These are phyloP conservation scores for Choristoneura fumiferana DNA, from an alignment of 1,140 invertebrate genomes.

Conservation along the genomic window DNA sequence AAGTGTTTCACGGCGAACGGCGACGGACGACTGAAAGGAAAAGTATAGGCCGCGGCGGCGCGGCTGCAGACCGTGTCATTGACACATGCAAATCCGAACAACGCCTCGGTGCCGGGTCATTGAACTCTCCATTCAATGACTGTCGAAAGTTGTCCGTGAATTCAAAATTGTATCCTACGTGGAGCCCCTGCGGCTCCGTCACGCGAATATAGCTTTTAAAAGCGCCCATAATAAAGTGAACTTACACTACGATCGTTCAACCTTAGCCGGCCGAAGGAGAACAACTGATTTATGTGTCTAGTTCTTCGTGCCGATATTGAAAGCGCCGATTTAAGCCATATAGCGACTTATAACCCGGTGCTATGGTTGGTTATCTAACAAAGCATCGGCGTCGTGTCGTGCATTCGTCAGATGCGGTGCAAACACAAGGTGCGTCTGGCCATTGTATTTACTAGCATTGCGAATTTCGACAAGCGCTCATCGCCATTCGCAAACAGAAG, in stretches of 20 bases:
- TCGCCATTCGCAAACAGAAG: constrained; percentile 55
- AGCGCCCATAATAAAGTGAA: constrained; percentile 37
- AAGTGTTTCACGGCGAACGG: constrained; percentile 50
- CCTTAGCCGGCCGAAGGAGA: constrained; percentile 28
- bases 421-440: constrained; percentile 56
- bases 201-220: constrained; percentile 47
- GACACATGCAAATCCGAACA: constrained; percentile 69
- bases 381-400: constrained; percentile 20
- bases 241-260: constrained; percentile 36
- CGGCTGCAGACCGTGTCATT: constrained; percentile 57
- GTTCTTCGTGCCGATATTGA: constrained; percentile 39
- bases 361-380: constrained; percentile 35
- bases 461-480: constrained; percentile 63
- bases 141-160: constrained; percentile 65
- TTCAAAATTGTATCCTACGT: constrained; percentile 39
- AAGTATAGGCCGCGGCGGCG: constrained; percentile 51
- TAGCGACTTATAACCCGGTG: constrained; percentile 24
- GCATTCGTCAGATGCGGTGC: constrained; percentile 39
- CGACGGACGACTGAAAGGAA: constrained; percentile 58
- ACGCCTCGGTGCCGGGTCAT: constrained; percentile 55
- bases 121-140: constrained; percentile 63
- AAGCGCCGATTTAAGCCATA: constrained; percentile 26
- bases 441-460: constrained; percentile 67
- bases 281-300: constrained; percentile 45
- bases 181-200: constrained; percentile 27